These are phyloP conservation scores for Phrynosoma blainvillii DNA, from an alignment of 2,113 vertebrate genomes.

Conservation along the genomic window DNA sequence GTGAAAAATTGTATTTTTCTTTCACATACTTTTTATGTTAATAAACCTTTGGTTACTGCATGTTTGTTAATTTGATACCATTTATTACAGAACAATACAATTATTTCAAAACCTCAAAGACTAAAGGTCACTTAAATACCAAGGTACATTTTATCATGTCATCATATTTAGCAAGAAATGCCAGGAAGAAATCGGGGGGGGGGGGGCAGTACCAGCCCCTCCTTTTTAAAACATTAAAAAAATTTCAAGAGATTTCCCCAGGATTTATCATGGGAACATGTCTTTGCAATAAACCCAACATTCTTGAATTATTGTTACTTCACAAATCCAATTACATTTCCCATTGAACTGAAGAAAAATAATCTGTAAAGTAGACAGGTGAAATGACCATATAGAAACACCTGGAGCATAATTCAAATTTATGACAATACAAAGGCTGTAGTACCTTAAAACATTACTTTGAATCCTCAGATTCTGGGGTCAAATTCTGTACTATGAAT, in stretches of 20 bases:
- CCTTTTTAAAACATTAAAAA: background rate
- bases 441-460: background rate
- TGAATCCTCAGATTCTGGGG: no score
- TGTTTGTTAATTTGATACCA: background rate
- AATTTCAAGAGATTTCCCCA: background rate
- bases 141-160: background rate
- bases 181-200: background rate
- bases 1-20: background rate
- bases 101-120: background rate
- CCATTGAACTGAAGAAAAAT: background rate
- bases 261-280: background rate
- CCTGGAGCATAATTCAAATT: background rate
- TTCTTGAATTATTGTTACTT: background rate
- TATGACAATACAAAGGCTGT: background rate
- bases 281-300: background rate
- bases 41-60: background rate
- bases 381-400: background rate
- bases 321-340: background rate
- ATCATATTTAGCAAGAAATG: background rate
- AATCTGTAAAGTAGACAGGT: background rate
- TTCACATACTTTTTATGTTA: background rate
- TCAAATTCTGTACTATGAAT: no score
- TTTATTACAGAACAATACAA: background rate
- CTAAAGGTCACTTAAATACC: conserved; percentile 11
- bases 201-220: no score